Evolutionary conservation across 2,888 invertebrate genomes (phyloP).

Genomic region (Eupithecia subfuscata): DNA sequence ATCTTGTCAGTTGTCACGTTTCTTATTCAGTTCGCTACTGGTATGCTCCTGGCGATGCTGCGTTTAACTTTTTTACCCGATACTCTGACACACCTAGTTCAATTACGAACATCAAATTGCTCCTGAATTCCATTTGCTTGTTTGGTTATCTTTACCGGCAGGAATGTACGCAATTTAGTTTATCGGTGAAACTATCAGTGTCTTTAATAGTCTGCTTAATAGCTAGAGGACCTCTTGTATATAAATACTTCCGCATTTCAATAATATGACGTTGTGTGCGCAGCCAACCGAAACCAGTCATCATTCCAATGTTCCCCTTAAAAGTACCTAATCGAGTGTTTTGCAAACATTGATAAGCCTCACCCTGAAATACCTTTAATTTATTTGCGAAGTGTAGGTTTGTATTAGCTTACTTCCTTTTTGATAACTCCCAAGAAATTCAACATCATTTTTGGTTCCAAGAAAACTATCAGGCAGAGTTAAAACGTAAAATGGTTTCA

Average conservation of each 20-base stretch:
- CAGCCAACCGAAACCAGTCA: conserved; percentile 16
- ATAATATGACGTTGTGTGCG: conserved; percentile 26
- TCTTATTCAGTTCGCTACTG: conserved; percentile 17
- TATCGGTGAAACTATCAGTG: conserved; percentile 20
- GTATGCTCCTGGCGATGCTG: conserved; percentile 20
- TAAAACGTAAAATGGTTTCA: background rate
- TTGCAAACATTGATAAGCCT: conserved; percentile 37
- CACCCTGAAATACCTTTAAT: conserved; percentile 21
- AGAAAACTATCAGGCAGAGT: background rate
- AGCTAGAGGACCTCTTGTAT: conserved; percentile 23
- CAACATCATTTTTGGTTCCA: background rate
- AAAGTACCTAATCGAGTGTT: background rate
- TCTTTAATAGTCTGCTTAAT: conserved; percentile 8
- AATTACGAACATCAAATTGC: conserved; percentile 31
- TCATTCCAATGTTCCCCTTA: conserved; percentile 12
- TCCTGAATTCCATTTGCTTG: conserved; percentile 33
- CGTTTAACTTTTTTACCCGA: conserved; percentile 15
- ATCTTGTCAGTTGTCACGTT: conserved; percentile 25
- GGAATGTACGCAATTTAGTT: conserved; percentile 24
- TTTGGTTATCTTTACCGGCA: conserved; percentile 7
- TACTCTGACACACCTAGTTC: conserved; percentile 37
- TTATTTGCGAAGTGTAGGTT: background rate
- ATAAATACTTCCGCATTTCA: conserved; percentile 41
- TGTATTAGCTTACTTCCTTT: background rate
- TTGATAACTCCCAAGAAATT: background rate